Percentiles rank a stretch among this genome's conserved stretches.
phyloP scores from a whole-genome alignment of 2,797 vertebrate species.

The Sternotherus odoratus region DNA sequence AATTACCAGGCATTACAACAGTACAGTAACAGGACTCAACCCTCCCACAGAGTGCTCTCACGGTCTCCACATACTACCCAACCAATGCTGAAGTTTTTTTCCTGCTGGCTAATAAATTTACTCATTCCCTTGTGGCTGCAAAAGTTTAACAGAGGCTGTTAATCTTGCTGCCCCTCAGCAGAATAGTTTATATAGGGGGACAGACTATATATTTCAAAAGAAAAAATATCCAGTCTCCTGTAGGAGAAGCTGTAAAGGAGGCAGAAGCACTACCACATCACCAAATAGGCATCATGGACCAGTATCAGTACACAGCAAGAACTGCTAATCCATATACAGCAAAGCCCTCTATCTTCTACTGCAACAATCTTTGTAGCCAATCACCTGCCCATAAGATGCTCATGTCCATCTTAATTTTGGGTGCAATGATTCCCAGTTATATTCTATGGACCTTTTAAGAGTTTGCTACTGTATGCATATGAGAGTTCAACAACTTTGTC shows the following conservation, averaged over 20 bases:
- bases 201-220: fast-evolving
- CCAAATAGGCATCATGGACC: background rate
- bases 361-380: background rate
- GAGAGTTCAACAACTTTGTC: background rate
- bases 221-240: background rate
- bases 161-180: background rate
- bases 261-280: too few species aligned
- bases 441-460: background rate
- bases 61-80: too few species aligned
- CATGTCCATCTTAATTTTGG: background rate
- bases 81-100: background rate
- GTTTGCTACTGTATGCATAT: background rate
- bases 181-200: background rate
- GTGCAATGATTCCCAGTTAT: background rate
- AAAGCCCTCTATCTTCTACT: background rate
- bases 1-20: background rate
- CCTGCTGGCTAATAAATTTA: background rate
- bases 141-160: background rate
- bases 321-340: background rate
- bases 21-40: too few species aligned
- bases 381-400: background rate
- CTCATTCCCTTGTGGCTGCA: background rate
- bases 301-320: background rate
- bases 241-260: too few species aligned
- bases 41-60: too few species aligned